A percentile compares a stretch with the other conserved stretches of the same genome.
These are phyloP conservation scores for Drosophila vallismaia DNA, from an alignment of 2,888 invertebrate genomes.

Conservation along the genomic window DNA sequence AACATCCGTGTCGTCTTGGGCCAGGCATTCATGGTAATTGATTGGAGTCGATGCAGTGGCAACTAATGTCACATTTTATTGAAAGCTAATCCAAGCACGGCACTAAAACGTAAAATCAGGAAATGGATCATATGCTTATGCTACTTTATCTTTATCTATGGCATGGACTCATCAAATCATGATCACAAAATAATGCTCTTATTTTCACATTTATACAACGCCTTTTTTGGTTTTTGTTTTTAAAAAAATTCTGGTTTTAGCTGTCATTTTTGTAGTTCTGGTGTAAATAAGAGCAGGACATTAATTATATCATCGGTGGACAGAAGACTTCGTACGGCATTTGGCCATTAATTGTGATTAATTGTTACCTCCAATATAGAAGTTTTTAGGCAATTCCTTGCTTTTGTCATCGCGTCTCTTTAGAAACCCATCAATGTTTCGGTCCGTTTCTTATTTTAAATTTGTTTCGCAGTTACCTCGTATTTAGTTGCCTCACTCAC, in stretches of 20 bases:
- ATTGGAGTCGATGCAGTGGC: not conserved
- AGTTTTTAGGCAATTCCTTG: not conserved
- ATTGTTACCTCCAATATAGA: not conserved
- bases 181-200: not conserved
- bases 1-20: conserved; percentile 82
- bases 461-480: conserved; percentile 74
- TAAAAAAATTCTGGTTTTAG: too few relatives aligned
- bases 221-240: not conserved
- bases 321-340: conserved; percentile 5
- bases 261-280: not conserved
- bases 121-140: conserved; percentile 1
- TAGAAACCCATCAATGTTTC: not conserved
- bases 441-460: not conserved
- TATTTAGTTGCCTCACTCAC: conserved; percentile 81
- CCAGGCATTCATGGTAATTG: conserved; percentile 84
- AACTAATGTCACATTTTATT: not conserved
- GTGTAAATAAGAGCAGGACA: conserved; percentile 6
- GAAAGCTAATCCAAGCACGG: conserved; percentile 17
- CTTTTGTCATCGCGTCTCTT: not conserved
- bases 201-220: not conserved
- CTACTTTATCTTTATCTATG: not conserved
- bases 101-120: not conserved
- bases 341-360: conserved; percentile 16
- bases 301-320: conserved; percentile 4
- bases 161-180: not conserved